Conservation (phyloP, 2,797 vertebrate genomes). For the Squalus acanthias region DNA sequence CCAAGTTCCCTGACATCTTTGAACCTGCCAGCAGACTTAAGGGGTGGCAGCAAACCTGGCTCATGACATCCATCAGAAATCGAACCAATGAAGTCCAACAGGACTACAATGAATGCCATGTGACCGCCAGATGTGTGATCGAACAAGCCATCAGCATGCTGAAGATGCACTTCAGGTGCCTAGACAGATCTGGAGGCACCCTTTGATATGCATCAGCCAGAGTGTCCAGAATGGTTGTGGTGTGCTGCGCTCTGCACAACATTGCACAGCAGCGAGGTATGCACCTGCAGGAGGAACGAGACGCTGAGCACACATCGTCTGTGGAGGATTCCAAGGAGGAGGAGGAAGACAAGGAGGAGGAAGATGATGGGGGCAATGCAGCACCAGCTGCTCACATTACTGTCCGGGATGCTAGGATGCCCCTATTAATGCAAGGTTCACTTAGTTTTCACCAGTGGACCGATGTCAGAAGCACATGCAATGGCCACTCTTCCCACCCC, state of each 20-base stretch:
- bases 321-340: neutral
- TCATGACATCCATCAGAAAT: neutral
- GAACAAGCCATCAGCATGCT: neutral
- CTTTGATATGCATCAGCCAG: neutral
- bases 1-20: neutral
- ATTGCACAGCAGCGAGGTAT: neutral
- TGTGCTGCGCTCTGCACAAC: neutral
- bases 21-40: neutral
- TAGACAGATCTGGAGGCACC: neutral
- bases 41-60: neutral
- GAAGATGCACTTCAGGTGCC: neutral
- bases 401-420: neutral
- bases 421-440: neutral
- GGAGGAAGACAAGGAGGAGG: neutral
- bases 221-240: neutral
- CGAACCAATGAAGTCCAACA: neutral
- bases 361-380: too few species aligned
- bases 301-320: too few species aligned
- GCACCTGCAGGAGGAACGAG: too few species aligned
- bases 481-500: neutral
- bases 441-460: neutral
- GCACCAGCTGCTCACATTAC: too few species aligned
- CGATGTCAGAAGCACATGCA: too few species aligned
- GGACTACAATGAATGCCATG: neutral
- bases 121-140: neutral